These are phyloP conservation scores for Eidolon helvum DNA, from an alignment of 2,113 vertebrate genomes.

Conservation along the genomic window DNA sequence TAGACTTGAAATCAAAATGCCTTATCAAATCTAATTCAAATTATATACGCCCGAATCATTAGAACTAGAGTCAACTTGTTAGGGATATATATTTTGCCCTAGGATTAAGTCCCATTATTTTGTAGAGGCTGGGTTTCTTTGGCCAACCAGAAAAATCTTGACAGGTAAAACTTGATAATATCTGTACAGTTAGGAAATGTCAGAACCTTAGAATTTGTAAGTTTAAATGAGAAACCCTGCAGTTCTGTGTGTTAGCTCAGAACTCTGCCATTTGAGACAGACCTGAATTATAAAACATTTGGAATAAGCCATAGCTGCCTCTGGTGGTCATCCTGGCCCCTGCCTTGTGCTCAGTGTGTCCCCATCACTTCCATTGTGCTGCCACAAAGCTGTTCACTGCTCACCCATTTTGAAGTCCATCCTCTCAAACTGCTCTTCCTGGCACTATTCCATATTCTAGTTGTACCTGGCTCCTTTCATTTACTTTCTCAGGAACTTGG, in stretches of 20 bases:
- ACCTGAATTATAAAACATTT: neutral
- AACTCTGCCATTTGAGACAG: neutral
- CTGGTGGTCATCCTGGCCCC: neutral
- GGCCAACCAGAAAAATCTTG: neutral
- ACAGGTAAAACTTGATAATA: neutral
- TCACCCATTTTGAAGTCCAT: neutral
- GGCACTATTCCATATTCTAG: neutral
- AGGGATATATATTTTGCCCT: conserved; percentile 39
- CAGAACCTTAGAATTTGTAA: neutral
- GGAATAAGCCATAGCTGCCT: neutral
- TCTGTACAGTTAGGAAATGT: neutral
- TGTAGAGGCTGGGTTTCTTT: neutral
- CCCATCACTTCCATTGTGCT: too few relatives aligned
- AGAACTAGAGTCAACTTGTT: neutral
- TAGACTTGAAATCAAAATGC: conserved; percentile 30
- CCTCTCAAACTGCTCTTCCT: neutral
- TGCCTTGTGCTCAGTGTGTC: neutral
- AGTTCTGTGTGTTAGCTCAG: neutral
- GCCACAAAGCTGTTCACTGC: neutral
- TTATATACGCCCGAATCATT: conserved; percentile 16
- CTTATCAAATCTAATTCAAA: conserved; percentile 57
- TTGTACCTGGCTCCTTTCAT: neutral
- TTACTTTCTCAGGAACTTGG: neutral
- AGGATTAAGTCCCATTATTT: conserved; percentile 20
- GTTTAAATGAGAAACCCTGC: neutral